Percentiles rank a stretch among this genome's conserved stretches.
These are phyloP conservation scores for Caenorhabditis sulstoni DNA, from an alignment of 2,888 invertebrate species.

Conservation along the genomic window DNA sequence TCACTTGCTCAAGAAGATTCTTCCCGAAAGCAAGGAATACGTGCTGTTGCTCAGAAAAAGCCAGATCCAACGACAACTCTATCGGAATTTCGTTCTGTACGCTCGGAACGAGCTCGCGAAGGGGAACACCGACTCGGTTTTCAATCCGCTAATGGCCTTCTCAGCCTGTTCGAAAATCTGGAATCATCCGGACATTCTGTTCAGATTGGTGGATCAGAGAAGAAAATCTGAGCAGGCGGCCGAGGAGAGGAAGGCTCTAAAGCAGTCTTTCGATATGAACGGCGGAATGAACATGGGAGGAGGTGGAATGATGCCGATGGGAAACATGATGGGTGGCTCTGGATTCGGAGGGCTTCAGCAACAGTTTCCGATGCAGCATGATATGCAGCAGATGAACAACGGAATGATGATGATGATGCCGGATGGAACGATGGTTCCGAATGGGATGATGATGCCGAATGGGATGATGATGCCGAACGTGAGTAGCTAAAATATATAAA, in stretches of 20 bases:
- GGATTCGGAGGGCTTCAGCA: not conserved
- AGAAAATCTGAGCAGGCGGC: constrained; percentile 21
- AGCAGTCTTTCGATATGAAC: not conserved
- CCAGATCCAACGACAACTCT: constrained; percentile 90
- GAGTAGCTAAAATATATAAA: too few relatives aligned
- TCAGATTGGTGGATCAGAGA: constrained; percentile 45
- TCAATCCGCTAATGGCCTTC: constrained; percentile 97
- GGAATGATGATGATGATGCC: constrained; percentile 19
- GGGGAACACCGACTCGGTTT: constrained; percentile 71
- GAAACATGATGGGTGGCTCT: not conserved
- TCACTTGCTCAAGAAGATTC: constrained; percentile 90
- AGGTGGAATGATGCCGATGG: constrained; percentile 28
- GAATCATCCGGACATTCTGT: constrained; percentile 83
- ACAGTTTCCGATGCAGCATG: too few relatives aligned
- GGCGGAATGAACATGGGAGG: constrained; percentile 12
- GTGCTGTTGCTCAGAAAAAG: constrained; percentile 93
- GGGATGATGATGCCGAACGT: constrained; percentile 35
- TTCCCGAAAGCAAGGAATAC: constrained; percentile 95
- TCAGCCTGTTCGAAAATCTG: constrained; percentile 92
- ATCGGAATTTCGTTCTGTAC: constrained; percentile 90
- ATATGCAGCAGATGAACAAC: not conserved
- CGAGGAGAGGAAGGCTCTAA: constrained; percentile 40
- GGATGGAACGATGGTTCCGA: constrained; percentile 25
- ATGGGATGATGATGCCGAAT: constrained; percentile 3
- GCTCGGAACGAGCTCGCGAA: constrained; percentile 83